Conservation (phyloP, 1,140 invertebrate species). For the Apis laboriosa region DNA sequence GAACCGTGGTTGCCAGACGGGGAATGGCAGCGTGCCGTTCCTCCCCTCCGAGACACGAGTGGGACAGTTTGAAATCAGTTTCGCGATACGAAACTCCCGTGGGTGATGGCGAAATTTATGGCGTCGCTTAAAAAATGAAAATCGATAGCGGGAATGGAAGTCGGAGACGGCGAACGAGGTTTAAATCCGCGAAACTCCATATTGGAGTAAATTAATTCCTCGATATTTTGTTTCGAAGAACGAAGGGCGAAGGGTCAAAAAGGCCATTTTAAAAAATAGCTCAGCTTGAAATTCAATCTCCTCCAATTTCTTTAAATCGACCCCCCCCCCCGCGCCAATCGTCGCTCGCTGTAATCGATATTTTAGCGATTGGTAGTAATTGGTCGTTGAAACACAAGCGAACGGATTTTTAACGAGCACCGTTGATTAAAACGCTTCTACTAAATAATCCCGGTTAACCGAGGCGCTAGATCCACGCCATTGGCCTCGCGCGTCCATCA, state of each 20-base stretch:
- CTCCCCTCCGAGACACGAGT: not conserved
- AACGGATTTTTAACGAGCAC: conserved; percentile 22
- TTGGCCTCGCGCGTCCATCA: conserved; percentile 55
- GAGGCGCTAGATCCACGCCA: conserved; percentile 36
- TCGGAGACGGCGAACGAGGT: not conserved
- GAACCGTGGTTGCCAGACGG: no score
- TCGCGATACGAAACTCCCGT: not conserved
- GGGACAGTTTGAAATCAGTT: conserved; percentile 23
- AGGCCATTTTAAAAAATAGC: no score
- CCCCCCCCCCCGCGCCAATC: no score
- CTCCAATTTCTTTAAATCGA: no score
- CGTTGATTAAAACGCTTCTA: conserved; percentile 36
- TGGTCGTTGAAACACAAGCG: not conserved
- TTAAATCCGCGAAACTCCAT: no score
- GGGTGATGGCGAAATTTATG: not conserved
- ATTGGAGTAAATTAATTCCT: no score
- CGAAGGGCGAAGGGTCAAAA: no score
- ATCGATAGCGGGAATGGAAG: not conserved
- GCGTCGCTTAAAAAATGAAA: conserved; percentile 8
- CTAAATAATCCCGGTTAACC: conserved; percentile 45
- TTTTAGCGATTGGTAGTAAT: not conserved
- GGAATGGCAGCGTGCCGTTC: not conserved
- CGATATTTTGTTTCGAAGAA: no score
- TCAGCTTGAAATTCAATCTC: no score
- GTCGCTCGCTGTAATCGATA: not conserved